Conservation (phyloP, 1,140 invertebrate genomes). For the Lasioglossum albipes region DNA sequence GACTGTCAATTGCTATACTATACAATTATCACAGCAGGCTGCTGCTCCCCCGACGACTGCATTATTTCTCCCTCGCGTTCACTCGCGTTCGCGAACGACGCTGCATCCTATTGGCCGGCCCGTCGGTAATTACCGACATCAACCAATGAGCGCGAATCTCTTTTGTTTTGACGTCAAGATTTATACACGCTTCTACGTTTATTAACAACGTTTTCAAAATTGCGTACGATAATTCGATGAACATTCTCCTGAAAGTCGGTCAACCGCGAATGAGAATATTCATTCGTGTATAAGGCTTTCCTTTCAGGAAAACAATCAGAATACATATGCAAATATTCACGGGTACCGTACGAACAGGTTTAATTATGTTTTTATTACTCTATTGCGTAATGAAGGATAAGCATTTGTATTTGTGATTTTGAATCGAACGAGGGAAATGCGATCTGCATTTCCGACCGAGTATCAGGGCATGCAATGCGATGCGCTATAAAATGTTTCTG, state of each 20-base stretch:
- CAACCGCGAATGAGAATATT: too few relatives aligned
- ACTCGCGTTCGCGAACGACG: slow-evolving; percentile 13
- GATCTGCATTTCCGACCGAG: not conserved
- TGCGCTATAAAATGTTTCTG: not conserved
- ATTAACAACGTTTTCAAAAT: not conserved
- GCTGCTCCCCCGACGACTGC: slow-evolving; percentile 22
- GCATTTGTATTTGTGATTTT: not conserved
- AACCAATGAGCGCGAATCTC: not conserved
- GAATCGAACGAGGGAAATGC: not conserved
- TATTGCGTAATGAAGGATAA: not conserved
- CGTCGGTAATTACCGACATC: not conserved
- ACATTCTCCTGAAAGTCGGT: not conserved
- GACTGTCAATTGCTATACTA: slow-evolving; percentile 36
- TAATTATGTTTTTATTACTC: not conserved
- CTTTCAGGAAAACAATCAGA: too few relatives aligned
- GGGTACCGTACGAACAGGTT: too few relatives aligned
- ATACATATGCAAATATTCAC: too few relatives aligned
- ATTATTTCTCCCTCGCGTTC: slow-evolving; percentile 26
- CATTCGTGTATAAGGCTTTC: too few relatives aligned
- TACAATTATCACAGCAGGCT: slow-evolving; percentile 32
- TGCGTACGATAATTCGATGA: not conserved
- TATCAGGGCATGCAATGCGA: not conserved
- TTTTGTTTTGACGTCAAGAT: not conserved
- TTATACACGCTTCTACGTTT: not conserved
- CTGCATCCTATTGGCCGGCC: slow-evolving; percentile 11